These are phyloP conservation scores for Pseudococcus longispinus DNA, from an alignment of 2,888 invertebrate species.

Conservation along the genomic window DNA sequence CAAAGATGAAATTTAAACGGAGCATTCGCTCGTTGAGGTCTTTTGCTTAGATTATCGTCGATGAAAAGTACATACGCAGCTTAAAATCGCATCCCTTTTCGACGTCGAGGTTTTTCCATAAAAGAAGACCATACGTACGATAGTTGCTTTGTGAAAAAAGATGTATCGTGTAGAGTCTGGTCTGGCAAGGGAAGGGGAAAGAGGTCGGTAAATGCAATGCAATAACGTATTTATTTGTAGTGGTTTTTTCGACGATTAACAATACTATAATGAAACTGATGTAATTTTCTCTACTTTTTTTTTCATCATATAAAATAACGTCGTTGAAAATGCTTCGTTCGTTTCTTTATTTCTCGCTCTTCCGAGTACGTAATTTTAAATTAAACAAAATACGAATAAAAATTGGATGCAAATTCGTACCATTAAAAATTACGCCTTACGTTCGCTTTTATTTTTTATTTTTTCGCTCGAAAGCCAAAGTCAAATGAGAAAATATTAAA, in stretches of 20 bases:
- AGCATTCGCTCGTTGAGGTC: background rate
- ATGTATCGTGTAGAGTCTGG: too few relatives aligned
- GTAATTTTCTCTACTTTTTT: too few relatives aligned
- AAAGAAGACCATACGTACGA: too few relatives aligned
- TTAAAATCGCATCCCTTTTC: background rate
- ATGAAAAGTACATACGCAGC: background rate
- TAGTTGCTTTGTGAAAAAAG: too few relatives aligned
- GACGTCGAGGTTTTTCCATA: too few relatives aligned
- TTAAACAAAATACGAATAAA: background rate
- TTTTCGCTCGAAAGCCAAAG: background rate
- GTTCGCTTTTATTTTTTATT: background rate
- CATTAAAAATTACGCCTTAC: background rate
- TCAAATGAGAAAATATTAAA: slow-evolving; percentile 8
- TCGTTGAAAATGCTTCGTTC: too few relatives aligned
- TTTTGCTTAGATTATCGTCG: background rate
- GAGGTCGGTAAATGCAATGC: too few relatives aligned
- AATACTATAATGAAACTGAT: too few relatives aligned
- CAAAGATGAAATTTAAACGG: background rate
- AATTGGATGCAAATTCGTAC: slow-evolving; percentile 1
- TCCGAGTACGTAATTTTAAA: background rate
- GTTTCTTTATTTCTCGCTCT: background rate
- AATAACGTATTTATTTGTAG: too few relatives aligned
- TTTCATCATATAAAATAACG: too few relatives aligned
- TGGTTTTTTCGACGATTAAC: too few relatives aligned
- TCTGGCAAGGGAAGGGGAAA: too few relatives aligned